These are phyloP conservation scores for Sebastes steindachneri DNA, from an alignment of 2,797 vertebrate genomes.

Conservation along the genomic window DNA sequence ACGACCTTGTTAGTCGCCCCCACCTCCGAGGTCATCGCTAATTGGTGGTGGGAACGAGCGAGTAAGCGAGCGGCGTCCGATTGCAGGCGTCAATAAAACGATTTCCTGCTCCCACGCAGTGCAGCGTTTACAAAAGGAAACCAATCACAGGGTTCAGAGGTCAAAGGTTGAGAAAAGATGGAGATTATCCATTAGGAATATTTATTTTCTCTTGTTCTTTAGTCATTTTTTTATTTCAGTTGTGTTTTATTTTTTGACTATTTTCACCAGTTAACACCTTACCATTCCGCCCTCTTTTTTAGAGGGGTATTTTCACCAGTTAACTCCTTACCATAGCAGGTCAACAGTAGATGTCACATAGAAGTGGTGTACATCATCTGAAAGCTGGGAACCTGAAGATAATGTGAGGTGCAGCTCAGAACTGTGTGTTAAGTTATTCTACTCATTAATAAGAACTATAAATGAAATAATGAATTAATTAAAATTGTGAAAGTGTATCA, in stretches of 20 bases:
- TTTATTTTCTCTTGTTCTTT: not conserved
- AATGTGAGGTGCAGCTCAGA: too few relatives aligned
- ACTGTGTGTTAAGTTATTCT: too few relatives aligned
- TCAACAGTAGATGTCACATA: too few relatives aligned
- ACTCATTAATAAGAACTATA: too few relatives aligned
- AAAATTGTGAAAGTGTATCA: too few relatives aligned
- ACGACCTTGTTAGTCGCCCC: slow-evolving; percentile 59
- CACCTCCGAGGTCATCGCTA: slow-evolving; percentile 54
- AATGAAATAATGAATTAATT: too few relatives aligned
- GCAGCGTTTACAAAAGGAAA: not conserved
- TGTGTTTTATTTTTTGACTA: not conserved
- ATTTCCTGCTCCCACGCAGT: slow-evolving; percentile 13
- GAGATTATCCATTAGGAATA: not conserved
- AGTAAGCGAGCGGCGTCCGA: not conserved
- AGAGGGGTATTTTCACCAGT: not conserved
- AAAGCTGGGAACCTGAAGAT: too few relatives aligned
- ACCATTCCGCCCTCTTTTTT: too few relatives aligned
- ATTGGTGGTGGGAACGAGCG: slow-evolving; percentile 53
- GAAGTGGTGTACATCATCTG: too few relatives aligned
- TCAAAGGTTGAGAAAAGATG: slow-evolving; percentile 1
- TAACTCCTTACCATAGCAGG: fast-evolving
- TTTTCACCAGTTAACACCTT: fast-evolving
- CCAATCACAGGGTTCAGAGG: not conserved
- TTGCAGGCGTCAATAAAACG: slow-evolving; percentile 20
- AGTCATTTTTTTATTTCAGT: not conserved